These are phyloP conservation scores for Apeltes quadracus DNA, from an alignment of 2,113 vertebrate species.

Conservation along the genomic window DNA sequence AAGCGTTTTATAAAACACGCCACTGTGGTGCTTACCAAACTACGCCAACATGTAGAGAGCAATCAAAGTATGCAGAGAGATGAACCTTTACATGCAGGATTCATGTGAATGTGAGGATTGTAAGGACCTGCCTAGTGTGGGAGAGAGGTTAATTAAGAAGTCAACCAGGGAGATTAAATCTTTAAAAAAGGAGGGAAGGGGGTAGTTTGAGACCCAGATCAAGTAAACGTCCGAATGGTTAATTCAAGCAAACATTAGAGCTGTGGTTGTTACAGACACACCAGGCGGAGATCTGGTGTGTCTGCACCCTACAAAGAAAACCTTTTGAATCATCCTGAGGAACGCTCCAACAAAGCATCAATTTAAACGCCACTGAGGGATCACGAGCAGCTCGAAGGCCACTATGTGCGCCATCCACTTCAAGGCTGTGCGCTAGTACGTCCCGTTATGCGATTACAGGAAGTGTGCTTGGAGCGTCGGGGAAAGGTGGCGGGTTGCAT, in stretches of 20 bases:
- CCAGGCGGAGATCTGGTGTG: background rate
- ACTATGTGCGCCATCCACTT: constrained; percentile 25
- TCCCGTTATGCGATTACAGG: no score
- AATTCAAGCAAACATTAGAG: no score
- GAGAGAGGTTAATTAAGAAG: constrained; percentile 52
- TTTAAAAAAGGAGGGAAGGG: constrained; percentile 16
- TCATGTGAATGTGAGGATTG: constrained; percentile 34
- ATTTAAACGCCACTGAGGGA: constrained; percentile 2
- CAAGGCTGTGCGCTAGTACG: constrained; percentile 15
- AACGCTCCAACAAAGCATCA: constrained; percentile 3
- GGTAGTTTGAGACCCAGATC: background rate
- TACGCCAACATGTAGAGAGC: background rate
- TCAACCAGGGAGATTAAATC: constrained; percentile 34
- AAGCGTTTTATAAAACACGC: constrained; percentile 34
- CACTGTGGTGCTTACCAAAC: background rate
- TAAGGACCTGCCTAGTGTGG: constrained; percentile 34
- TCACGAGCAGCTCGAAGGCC: constrained; percentile 15
- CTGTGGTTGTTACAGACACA: background rate
- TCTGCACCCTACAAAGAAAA: background rate
- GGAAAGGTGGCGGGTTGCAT: no score
- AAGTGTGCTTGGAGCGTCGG: no score
- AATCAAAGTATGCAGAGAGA: constrained; percentile 17
- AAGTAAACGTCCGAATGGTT: background rate
- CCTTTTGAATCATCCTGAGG: background rate
- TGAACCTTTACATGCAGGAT: constrained; percentile 14